Evolutionary conservation across 2,888 invertebrate genomes (phyloP), one percentile per base, ranked within the genome.

Genomic region (Chymomyza caudatula): DNA sequence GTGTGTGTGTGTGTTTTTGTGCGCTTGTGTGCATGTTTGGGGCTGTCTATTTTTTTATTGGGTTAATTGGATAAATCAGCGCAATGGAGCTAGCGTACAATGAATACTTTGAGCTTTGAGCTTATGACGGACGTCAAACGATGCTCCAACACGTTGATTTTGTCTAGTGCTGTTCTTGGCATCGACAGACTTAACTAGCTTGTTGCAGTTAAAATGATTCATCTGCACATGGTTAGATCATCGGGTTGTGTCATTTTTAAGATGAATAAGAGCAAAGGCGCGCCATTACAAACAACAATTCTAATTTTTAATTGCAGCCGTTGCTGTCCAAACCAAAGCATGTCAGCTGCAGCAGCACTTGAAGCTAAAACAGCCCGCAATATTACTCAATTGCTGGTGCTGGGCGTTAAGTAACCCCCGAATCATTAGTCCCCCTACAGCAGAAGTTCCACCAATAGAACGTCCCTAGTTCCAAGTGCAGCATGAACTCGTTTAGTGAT

Each of bases 401-500:
- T 71, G 71, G 25, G 25, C 5, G 25, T 25, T 25, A 25, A 25
- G 6, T 25, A 25, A 25, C 25, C 25, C 25, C 25, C 5, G 25
- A 25, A 25, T 5, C 25, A 25, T 25, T 37, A 37, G 47, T 6
- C n/a, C 47, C 47, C 47, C 17, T 47, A 19, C 47, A 15, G 15
- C 47, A 19, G 55, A 13, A 51, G 63, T 63, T 64, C 66, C 65
- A 60, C 2, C 19, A 44, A 66, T 23, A 52, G 64, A 25, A 49
- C n/a, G 20, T 17, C 47, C 22, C 60, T 42, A 43, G 42, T 20
- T 44, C 23, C 23, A 53, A 61, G 43, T 55, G 6, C 43, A 44
- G 6, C n/a, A 82, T 82, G 83, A 82, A 83, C 65, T 80, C 81
- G 20, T 80, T 77, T 69, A 83, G 81, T 58, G 76, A 71, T 58